A percentile compares a stretch with the other conserved stretches of the same genome.
Conservation (phyloP, 2,888 invertebrate species). For the Isoperla grammatica region DNA sequence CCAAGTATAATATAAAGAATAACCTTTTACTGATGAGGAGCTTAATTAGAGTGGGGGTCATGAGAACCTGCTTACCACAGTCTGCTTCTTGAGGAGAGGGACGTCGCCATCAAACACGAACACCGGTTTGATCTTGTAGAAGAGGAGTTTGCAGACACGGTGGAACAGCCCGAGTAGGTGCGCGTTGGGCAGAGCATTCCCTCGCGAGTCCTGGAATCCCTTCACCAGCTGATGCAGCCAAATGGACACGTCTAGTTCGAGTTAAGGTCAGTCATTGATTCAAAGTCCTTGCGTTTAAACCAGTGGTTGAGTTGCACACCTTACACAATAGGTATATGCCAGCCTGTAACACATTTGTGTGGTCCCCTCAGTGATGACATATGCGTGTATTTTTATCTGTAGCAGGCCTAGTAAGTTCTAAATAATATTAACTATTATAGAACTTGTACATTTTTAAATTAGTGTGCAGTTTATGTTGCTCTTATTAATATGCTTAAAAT, state of each 20-base stretch:
- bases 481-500: no score
- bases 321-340: no score
- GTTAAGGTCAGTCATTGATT: constrained; percentile 26
- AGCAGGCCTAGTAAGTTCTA: no score
- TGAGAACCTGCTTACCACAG: constrained; percentile 63
- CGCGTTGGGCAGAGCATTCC: constrained; percentile 77
- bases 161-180: constrained; percentile 91
- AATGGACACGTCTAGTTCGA: constrained; percentile 83
- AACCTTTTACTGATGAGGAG: constrained; percentile 29
- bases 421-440: no score
- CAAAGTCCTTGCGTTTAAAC: no score
- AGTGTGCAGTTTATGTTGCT: no score
- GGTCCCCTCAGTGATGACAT: no score
- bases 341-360: no score
- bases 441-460: no score
- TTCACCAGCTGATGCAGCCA: constrained; percentile 98
- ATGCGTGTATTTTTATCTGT: no score
- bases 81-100: constrained; percentile 85
- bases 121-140: constrained; percentile 91
- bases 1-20: constrained; percentile 26
- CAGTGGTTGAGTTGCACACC: no score
- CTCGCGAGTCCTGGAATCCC: constrained; percentile 85
- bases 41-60: constrained; percentile 29
- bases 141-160: constrained; percentile 91
- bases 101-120: constrained; percentile 98